Conservation (phyloP, 92 coral and sea anemone species). For the Bergia sp. region DNA sequence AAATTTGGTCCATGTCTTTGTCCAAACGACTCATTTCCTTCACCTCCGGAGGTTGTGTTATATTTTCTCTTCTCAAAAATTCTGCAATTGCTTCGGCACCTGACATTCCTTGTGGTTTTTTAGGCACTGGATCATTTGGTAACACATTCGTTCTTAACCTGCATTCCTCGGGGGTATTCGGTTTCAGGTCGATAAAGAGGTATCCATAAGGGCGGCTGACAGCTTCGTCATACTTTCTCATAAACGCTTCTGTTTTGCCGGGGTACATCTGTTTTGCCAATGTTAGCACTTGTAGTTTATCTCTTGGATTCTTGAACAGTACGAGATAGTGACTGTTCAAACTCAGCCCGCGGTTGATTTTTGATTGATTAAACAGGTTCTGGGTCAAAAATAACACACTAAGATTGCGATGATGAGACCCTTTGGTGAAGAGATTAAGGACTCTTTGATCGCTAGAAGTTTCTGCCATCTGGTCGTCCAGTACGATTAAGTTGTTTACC, state of each 20-base stretch:
- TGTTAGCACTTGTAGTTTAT: constrained; percentile 48
- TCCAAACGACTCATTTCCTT: background rate
- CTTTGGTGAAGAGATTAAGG: constrained; percentile 45
- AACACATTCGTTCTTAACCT: constrained; percentile 49
- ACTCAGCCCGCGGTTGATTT: constrained; percentile 34
- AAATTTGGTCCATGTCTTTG: background rate
- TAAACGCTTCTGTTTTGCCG: constrained; percentile 24
- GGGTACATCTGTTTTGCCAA: constrained; percentile 61
- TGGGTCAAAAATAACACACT: constrained; percentile 46
- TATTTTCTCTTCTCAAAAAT: background rate
- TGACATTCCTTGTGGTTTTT: background rate
- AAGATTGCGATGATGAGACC: no score
- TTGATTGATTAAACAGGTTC: constrained; percentile 55
- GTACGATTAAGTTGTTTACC: no score
- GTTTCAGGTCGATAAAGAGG: constrained; percentile 53
- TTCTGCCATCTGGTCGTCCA: background rate
- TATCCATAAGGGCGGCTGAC: constrained; percentile 54
- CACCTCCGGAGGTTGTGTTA: background rate
- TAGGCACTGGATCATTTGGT: constrained; percentile 21
- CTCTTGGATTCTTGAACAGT: constrained; percentile 57
- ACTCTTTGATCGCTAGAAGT: background rate
- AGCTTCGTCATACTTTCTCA: constrained; percentile 54
- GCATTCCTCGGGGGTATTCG: constrained; percentile 49
- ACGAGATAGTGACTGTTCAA: constrained; percentile 55
- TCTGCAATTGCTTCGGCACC: constrained; percentile 7